Conservation (phyloP, 1,140 invertebrate genomes). For the Formica selysi region DNA sequence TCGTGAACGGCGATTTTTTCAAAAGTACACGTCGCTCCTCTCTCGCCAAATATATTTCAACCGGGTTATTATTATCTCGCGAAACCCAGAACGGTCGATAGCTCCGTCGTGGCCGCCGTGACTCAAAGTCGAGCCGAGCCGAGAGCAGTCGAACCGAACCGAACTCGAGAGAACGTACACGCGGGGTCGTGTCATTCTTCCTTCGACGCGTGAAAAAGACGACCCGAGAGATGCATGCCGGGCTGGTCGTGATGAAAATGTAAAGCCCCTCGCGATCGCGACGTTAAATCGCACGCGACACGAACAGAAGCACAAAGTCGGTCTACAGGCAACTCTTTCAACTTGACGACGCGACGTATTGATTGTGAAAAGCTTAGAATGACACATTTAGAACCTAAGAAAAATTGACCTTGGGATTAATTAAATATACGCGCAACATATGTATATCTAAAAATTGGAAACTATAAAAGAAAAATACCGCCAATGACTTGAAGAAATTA, state of each 20-base stretch:
- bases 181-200: slow-evolving; percentile 66
- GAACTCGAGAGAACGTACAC: slow-evolving; percentile 29
- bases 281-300: slow-evolving; percentile 35
- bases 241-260: slow-evolving; percentile 15
- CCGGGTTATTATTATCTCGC: slow-evolving; percentile 75
- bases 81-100: slow-evolving; percentile 75
- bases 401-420: too few species aligned
- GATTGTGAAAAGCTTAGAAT: not conserved
- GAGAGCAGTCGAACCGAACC: slow-evolving; percentile 64
- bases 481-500: too few species aligned
- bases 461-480: too few species aligned
- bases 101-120: slow-evolving; percentile 70
- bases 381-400: too few species aligned
- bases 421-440: too few species aligned
- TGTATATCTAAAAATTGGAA: too few species aligned
- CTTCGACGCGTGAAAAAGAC: slow-evolving; percentile 70
- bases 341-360: not conserved
- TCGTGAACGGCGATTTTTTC: slow-evolving; percentile 43
- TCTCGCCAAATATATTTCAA: slow-evolving; percentile 71
- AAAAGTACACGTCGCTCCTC: slow-evolving; percentile 67
- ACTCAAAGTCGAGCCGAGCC: slow-evolving; percentile 73
- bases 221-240: not conserved
- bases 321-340: not conserved
- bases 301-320: too few species aligned
- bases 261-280: not conserved